Conservation (phyloP, 2,113 vertebrate species). For the Jacana jacana region DNA sequence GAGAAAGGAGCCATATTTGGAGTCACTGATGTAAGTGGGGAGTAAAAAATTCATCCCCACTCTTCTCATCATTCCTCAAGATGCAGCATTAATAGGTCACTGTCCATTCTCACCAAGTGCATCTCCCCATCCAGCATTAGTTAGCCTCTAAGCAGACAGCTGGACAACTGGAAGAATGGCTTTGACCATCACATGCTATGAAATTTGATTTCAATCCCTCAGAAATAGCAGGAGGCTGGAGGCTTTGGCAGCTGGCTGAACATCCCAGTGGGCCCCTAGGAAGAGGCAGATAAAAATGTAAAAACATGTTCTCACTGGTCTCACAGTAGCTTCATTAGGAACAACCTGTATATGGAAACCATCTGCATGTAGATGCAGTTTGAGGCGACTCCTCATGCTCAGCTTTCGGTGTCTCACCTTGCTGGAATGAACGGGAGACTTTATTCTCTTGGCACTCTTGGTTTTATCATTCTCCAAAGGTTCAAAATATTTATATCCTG, state of each 20-base stretch:
- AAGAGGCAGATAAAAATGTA: not conserved
- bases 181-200: not conserved
- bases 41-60: not conserved
- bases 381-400: not conserved
- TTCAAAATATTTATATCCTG: not conserved
- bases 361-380: not conserved
- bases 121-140: not conserved
- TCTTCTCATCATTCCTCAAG: not conserved
- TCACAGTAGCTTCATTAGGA: not conserved
- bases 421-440: not conserved
- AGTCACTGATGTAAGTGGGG: not conserved
- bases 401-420: not conserved
- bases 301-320: not conserved
- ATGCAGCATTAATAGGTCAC: not conserved
- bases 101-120: not conserved
- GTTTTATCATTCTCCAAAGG: not conserved
- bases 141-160: not conserved
- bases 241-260: not conserved
- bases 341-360: not conserved
- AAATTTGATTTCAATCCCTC: not conserved
- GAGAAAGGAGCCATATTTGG: not conserved
- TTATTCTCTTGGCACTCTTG: not conserved
- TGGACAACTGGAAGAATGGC: not conserved
- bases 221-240: not conserved
- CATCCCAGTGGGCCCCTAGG: not conserved